phyloP scores from a whole-genome alignment of 2,113 vertebrate genomes.

The Mesocricetus auratus region DNA sequence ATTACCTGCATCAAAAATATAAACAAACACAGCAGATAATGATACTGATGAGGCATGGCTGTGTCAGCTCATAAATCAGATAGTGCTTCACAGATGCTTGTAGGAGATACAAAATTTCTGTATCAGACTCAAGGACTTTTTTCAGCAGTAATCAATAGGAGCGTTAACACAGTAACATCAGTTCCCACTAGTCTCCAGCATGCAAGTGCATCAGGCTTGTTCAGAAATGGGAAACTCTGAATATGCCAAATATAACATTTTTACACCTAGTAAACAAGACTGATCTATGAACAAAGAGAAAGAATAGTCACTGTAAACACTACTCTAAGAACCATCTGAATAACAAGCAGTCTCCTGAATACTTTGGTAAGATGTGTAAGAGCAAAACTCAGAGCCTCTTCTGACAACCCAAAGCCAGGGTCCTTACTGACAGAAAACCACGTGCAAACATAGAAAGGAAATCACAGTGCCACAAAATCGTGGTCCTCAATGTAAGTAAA shows the following conservation, averaged over 20 bases:
- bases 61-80: background rate
- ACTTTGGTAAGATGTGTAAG: background rate
- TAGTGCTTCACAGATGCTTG: no score
- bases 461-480: background rate
- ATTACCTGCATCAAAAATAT: background rate
- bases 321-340: background rate
- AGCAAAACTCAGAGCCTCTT: background rate
- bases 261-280: background rate
- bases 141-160: background rate
- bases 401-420: background rate
- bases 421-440: background rate
- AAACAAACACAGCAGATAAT: background rate
- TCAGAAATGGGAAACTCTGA: background rate
- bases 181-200: background rate
- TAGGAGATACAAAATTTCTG: background rate
- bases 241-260: background rate
- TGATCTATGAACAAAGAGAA: background rate
- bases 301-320: background rate
- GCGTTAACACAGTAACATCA: background rate
- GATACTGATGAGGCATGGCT: background rate
- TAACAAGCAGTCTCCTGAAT: background rate
- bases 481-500: background rate
- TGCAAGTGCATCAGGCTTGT: background rate
- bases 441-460: background rate
- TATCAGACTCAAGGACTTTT: background rate